Conservation (phyloP, 2,113 vertebrate species). For the Polyodon spathula region DNA sequence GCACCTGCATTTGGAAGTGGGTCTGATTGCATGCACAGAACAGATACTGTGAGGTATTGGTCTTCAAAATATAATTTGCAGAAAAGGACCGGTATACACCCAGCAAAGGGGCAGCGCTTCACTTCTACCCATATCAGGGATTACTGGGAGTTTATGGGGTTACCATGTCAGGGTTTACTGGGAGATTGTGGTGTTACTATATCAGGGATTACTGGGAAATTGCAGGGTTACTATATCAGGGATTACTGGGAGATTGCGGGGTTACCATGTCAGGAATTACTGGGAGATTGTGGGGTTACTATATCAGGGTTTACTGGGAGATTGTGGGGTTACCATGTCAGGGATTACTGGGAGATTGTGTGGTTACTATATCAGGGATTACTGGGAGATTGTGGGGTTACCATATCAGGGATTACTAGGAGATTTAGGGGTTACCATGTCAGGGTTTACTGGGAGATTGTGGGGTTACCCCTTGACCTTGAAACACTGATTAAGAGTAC, state of each 20-base stretch:
- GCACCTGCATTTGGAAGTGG: too few relatives aligned
- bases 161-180: too few relatives aligned
- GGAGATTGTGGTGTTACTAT: conserved; percentile 15
- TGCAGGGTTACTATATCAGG: too few relatives aligned
- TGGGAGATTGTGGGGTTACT: too few relatives aligned
- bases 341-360: conserved; percentile 17
- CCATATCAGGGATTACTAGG: conserved; percentile 12
- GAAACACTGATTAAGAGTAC: conserved; percentile 29
- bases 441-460: conserved; percentile 8
- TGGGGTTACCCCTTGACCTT: conserved; percentile 41
- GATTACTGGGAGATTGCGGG: too few relatives aligned
- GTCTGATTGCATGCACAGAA: too few relatives aligned
- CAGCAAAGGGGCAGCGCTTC: background rate
- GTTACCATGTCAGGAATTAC: conserved; percentile 14
- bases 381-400: too few relatives aligned
- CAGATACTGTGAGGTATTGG: too few relatives aligned
- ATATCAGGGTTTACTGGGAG: conserved; percentile 13
- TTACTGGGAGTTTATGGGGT: background rate
- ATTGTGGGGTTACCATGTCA: too few relatives aligned
- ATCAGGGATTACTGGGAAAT: conserved; percentile 14
- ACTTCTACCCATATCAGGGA: conserved; percentile 12
- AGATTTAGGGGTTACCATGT: too few relatives aligned
- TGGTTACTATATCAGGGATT: conserved; percentile 19
- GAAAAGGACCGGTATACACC: background rate
- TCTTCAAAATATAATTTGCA: background rate